Evolutionary conservation across 2,888 invertebrate species (phyloP).

Genomic region (Polia nebulosa): DNA sequence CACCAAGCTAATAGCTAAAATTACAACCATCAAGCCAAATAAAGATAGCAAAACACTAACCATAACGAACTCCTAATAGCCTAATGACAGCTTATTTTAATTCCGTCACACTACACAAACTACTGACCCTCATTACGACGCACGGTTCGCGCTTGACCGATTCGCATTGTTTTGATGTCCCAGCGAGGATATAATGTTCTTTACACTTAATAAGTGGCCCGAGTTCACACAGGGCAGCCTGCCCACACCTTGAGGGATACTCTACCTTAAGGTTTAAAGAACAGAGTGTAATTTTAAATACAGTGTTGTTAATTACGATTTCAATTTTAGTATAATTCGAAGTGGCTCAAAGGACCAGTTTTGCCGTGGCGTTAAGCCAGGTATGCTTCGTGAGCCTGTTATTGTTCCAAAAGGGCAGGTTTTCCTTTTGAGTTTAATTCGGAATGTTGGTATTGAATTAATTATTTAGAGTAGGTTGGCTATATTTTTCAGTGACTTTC

Average conservation of each 20-base stretch:
- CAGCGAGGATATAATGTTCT: conserved; percentile 65
- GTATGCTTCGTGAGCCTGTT: conserved; percentile 35
- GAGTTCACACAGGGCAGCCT: conserved; percentile 57
- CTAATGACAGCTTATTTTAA: conserved; percentile 41
- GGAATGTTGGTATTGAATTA: conserved; percentile 39
- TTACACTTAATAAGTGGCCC: conserved; percentile 67
- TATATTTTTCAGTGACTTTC: conserved; percentile 5
- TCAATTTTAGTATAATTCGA: conserved; percentile 67
- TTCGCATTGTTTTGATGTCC: conserved; percentile 66
- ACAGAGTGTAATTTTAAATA: conserved; percentile 33
- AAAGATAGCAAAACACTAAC: background rate
- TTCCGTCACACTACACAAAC: conserved; percentile 33
- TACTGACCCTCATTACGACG: conserved; percentile 38
- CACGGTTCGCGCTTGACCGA: conserved; percentile 55
- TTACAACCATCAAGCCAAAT: background rate
- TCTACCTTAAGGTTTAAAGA: conserved; percentile 12
- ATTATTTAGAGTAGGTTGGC: conserved; percentile 27
- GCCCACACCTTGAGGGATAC: conserved; percentile 3
- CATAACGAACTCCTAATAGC: conserved; percentile 6
- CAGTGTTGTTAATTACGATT: conserved; percentile 62
- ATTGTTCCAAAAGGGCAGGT: conserved; percentile 45
- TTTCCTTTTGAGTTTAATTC: conserved; percentile 32
- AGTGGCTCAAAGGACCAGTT: conserved; percentile 57
- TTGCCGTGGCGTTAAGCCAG: conserved; percentile 47
- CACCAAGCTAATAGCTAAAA: too few species aligned